Conservation (phyloP, 2,888 invertebrate species). For the Halictus ligatus region DNA sequence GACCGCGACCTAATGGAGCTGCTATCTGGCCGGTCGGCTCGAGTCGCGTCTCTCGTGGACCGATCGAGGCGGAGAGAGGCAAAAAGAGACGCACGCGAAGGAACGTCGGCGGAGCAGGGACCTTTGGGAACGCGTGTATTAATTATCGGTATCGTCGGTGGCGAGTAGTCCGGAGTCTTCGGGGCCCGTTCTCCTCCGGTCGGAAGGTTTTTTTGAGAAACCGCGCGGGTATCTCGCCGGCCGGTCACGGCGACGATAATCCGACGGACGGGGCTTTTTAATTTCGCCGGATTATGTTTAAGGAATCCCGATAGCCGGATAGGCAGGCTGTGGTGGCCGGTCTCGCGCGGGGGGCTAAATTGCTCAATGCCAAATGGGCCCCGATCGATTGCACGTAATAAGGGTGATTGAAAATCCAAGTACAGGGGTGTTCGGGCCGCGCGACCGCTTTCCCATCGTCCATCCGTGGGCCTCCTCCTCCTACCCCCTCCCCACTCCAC, state of each 20-base stretch:
- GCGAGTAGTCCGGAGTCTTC: background rate
- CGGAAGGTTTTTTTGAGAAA: background rate
- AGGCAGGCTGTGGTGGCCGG: too few relatives aligned
- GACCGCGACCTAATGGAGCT: slow-evolving; percentile 55
- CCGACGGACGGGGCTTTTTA: slow-evolving; percentile 22
- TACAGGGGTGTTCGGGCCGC: slow-evolving; percentile 31
- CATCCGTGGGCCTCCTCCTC: slow-evolving; percentile 24
- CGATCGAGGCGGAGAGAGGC: background rate
- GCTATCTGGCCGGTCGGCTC: slow-evolving; percentile 54
- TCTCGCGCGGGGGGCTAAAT: slow-evolving; percentile 17
- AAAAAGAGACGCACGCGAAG: background rate
- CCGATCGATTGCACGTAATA: slow-evolving; percentile 46
- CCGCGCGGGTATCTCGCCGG: slow-evolving; percentile 11
- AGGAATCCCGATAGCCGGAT: slow-evolving; percentile 32
- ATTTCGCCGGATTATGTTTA: slow-evolving; percentile 28
- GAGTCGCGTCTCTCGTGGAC: slow-evolving; percentile 21
- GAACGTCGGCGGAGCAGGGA: background rate
- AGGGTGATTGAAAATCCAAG: slow-evolving; percentile 55
- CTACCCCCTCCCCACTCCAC: too few relatives aligned
- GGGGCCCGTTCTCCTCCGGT: slow-evolving; percentile 5
- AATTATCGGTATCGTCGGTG: slow-evolving; percentile 62
- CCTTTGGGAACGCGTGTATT: slow-evolving; percentile 47
- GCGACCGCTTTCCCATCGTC: slow-evolving; percentile 52
- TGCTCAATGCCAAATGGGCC: slow-evolving; percentile 39
- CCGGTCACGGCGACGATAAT: slow-evolving; percentile 28